Evolutionary conservation across 2,888 invertebrate genomes (phyloP).

Genomic region (Parthenolecanium corni): DNA sequence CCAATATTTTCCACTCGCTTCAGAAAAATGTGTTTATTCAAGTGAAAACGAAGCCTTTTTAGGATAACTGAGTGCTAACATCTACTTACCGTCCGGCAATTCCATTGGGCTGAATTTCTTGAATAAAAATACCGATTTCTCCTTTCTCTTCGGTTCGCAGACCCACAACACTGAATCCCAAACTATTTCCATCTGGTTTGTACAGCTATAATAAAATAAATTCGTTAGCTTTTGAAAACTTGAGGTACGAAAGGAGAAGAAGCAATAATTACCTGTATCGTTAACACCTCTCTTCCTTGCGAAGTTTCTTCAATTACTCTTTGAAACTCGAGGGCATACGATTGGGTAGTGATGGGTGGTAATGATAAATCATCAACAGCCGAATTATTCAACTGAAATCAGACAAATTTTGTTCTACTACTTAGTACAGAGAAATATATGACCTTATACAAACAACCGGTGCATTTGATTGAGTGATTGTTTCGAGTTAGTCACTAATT

Average conservation of each 20-base stretch:
- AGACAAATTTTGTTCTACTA: too few species aligned
- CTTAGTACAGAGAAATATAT: too few species aligned
- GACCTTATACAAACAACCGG: too few species aligned
- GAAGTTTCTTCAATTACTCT: constrained; percentile 47
- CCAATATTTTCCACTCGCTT: neutral
- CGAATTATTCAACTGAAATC: constrained; percentile 41
- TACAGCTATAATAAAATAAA: constrained; percentile 40
- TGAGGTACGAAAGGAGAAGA: too few species aligned
- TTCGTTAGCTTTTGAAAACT: neutral
- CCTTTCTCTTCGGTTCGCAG: constrained; percentile 49
- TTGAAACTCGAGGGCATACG: constrained; percentile 46
- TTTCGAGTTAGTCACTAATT: too few species aligned
- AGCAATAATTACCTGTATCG: constrained; percentile 42
- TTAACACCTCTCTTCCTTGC: constrained; percentile 48
- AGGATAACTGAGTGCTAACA: too few species aligned
- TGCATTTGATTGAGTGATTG: too few species aligned
- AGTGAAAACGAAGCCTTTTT: neutral
- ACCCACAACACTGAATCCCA: constrained; percentile 59
- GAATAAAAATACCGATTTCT: constrained; percentile 55
- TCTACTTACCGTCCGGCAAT: constrained; percentile 53
- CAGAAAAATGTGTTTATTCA: constrained; percentile 11
- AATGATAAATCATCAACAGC: constrained; percentile 41
- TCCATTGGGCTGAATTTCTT: constrained; percentile 52
- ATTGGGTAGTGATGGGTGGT: constrained; percentile 44
- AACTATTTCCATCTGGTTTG: constrained; percentile 53